Base-by-base conservation (phyloP, 2,797 vertebrate species). In the Eremophila alpestris region DNA sequence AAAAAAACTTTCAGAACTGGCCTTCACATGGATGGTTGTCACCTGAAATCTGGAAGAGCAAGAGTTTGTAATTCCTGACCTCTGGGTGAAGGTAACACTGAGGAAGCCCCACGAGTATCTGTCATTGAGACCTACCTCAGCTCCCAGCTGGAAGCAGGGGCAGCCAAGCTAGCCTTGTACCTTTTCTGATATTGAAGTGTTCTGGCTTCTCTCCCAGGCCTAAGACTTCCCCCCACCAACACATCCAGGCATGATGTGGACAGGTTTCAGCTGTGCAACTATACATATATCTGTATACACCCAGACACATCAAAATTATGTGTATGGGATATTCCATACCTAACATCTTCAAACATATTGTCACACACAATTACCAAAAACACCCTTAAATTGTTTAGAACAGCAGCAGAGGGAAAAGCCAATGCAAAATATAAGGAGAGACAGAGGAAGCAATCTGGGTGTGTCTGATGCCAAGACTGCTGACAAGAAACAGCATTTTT, bases 371-470 rank as follows among this genome's bases (percentile, higher is more conserved):
- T 36, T 81, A 46, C 9, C 38, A 58, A 55, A 75, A 64, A 27
- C 8, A 83, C 7, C 7, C 18, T 84, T 22, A 79, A 58, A 59
- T 65, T 32, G 62, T 51, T 68, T 51, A 89, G 22, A 75, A 75
- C 11, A 70, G 19, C 38, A 58, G 9, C 7, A 69, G 7, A 8
- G 2, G 8, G 10, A 58, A 81, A 69, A 89, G 20, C 10, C 78
- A 90, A 75, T 62, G 30, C 38, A 54, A 63, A 83, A 52, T 58
- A 38, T 32, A 54, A 38, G 60, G 45, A 90, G 58, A 94, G 38
- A 90, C 71, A 95, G 78, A 83, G 71, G 45, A 83, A 95, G 71
- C 68, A 83, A 90, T 93, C 60, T 89, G 55, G 45, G 74, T 59
- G 49, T 46, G 67, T 68, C 71, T 68, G 34, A 64, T 62, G 41